Base-by-base conservation (phyloP, 2,797 vertebrate species). In the Danio kyathit region DNA sequence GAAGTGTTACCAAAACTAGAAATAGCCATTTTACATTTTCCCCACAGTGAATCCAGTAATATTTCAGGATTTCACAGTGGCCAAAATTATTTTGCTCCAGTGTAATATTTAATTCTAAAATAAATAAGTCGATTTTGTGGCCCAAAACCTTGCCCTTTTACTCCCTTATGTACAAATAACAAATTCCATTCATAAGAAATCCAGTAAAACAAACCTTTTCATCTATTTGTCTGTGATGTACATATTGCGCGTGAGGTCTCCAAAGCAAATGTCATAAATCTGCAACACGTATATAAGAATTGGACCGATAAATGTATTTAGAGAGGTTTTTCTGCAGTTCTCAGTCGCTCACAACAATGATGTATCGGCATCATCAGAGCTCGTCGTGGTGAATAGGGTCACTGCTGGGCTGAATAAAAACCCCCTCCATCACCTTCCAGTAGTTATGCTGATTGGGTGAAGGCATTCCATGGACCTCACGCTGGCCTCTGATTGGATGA, bases 341-440 rank as follows among this genome's bases (percentile, higher is more conserved):
- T 12, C 13, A 5, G 44, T 54, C 60, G 19, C 3, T 29, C 29
- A 29, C 3, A 29, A 29, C 3, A 29, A 1, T 29, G 72, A 66
- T 38, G 83, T 71, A 29, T 7, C 41, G 1, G 29, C 43, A 44
- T 90, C 67, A 74, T 95, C 92, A 99, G 85, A 99, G 96, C 90
- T 99, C 98, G 41, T 98, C 96, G 0, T 99, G 98, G 63, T 89
- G 92, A 3, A 87, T 65, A 0, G 89, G 90, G 46, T 94, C 93
- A 64, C 83, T 84, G 81, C 94, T 95, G 80, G 97, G 95, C 91
- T 95, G 97, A 90, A 99, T 95, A 91, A 98, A 99, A 84, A 99
- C 91, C 0, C 98, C 98, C 87, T 99, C 98, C 96, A 97, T 97
- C 81, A 94, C 94, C 64, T 95, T 96, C 98, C 98, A 99, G 67